These are phyloP conservation scores for Lycopodina hypogea DNA, from an alignment of 37 sponge, comb jelly and placozoan genomes.

Conservation along the genomic window DNA sequence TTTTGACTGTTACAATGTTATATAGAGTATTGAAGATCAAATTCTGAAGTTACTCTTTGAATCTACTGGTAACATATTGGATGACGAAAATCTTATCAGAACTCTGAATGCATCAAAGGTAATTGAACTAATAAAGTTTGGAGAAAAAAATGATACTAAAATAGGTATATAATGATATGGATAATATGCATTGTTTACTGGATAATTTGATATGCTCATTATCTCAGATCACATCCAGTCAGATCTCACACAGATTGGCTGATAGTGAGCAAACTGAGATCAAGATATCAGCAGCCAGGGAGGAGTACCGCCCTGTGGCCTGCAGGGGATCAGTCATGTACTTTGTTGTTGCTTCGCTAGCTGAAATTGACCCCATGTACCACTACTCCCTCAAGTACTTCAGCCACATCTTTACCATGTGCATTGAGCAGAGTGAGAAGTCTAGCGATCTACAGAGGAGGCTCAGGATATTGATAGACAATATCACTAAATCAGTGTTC, in stretches of 20 bases:
- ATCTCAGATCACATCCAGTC: constrained; percentile 69
- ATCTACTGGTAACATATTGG: constrained; percentile 95
- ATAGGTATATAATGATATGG: not conserved
- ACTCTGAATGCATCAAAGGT: constrained; percentile 91
- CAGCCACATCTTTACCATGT: constrained; percentile 85
- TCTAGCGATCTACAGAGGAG: constrained; percentile 72
- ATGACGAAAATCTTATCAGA: constrained; percentile 93
- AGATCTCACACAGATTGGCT: constrained; percentile 83
- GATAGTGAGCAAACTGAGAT: constrained; percentile 96
- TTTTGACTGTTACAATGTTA: no score
- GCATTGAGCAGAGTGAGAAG: constrained; percentile 93
- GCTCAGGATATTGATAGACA: constrained; percentile 76
- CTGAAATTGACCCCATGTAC: constrained; percentile 99
- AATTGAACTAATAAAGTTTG: not conserved
- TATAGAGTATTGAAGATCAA: constrained; percentile 86
- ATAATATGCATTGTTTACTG: no score
- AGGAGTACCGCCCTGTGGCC: constrained; percentile 94
- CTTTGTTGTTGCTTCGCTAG: constrained; percentile 93
- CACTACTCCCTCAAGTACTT: constrained; percentile 99
- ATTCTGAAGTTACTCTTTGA: constrained; percentile 93
- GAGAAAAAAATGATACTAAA: not conserved
- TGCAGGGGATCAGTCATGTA: constrained; percentile 95
- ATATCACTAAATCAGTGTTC: constrained; percentile 77
- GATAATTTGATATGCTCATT: constrained; percentile 1
- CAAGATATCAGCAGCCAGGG: constrained; percentile 85